Base-by-base conservation (phyloP, 2,888 invertebrate genomes). In the Leptothorax acervorum region DNA sequence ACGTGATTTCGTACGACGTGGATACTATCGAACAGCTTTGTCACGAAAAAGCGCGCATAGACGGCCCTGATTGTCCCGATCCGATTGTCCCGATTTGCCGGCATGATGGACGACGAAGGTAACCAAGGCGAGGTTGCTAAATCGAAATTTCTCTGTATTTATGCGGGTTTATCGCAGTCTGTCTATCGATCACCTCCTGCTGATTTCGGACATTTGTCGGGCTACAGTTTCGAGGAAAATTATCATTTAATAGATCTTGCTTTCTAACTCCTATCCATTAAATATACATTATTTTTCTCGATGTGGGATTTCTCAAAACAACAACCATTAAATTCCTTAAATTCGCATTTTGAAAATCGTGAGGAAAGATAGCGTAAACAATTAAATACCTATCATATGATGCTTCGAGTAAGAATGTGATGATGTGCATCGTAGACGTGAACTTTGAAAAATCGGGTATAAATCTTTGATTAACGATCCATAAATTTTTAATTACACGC, bases 101-200 rank as follows among this genome's bases (percentile, higher is more conserved):
- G 18, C 57, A 53, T 53, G 76, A 68, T 28, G 45, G 45, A 71
- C 9, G 45, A 79, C 45, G 23, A 60, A 71, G 79, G 71, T 79
- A 71, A 79, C 35, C 71, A 2, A 60, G 23, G 18, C 35, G 31
- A 57, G 45, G 45, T 65, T 35, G 15, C 42, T 6, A 39, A 55
- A 68, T 42, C 55, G 42, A 70, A 79, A 79, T 79, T 51, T 53
- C 75, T 3, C 39, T 18, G 51, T 65, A 18, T 45, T 71, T 79
- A 60, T 48, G 55, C 42, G 70, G 45, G 18, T 70, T 57, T 23
- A 45, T 23, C 71, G 57, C 57, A 39, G 23, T 63, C 51, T 23
- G 35, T 28, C 39, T 6, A 6, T 75, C 35, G 63, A 63, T 75
- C 39, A 18, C 35, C 12, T 79, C 8, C 18, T 3, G 5, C 12